Evolutionary conservation across 2,888 invertebrate species (phyloP).

Genomic region (Netelia fuscicornis): DNA sequence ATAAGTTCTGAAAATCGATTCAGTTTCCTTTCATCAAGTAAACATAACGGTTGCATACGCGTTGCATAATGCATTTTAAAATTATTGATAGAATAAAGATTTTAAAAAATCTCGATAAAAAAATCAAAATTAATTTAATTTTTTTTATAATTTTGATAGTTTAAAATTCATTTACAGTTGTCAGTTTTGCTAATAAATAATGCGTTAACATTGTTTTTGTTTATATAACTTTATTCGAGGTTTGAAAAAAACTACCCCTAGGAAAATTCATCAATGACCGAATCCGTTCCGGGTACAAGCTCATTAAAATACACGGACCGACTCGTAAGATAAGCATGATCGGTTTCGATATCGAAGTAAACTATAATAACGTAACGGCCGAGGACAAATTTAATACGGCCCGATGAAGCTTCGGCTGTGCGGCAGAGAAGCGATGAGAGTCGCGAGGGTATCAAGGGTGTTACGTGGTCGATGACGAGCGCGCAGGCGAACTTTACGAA

Average conservation of each 20-base stretch:
- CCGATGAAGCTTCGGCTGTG: slow-evolving; percentile 31
- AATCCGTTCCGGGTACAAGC: too few relatives aligned
- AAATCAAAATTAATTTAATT: not conserved
- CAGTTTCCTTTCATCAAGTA: not conserved
- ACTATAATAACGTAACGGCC: slow-evolving; percentile 55
- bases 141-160: not conserved
- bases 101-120: not conserved
- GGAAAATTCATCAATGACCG: too few relatives aligned
- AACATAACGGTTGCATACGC: not conserved
- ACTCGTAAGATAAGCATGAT: slow-evolving; percentile 48
- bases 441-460: slow-evolving; percentile 31
- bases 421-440: slow-evolving; percentile 44
- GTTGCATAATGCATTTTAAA: not conserved
- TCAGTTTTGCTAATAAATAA: too few relatives aligned
- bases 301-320: too few relatives aligned
- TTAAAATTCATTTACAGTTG: not conserved
- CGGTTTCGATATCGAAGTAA: slow-evolving; percentile 51
- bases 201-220: too few relatives aligned
- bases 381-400: slow-evolving; percentile 52
- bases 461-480: slow-evolving; percentile 58
- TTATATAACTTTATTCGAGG: too few relatives aligned
- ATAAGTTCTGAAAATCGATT: not conserved
- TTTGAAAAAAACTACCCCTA: too few relatives aligned
- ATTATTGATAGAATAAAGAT: not conserved
- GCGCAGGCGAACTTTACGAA: slow-evolving; percentile 59